phyloP scores from a whole-genome alignment of 2,113 vertebrate species.

The Sterrhoptilus dennistouni region DNA sequence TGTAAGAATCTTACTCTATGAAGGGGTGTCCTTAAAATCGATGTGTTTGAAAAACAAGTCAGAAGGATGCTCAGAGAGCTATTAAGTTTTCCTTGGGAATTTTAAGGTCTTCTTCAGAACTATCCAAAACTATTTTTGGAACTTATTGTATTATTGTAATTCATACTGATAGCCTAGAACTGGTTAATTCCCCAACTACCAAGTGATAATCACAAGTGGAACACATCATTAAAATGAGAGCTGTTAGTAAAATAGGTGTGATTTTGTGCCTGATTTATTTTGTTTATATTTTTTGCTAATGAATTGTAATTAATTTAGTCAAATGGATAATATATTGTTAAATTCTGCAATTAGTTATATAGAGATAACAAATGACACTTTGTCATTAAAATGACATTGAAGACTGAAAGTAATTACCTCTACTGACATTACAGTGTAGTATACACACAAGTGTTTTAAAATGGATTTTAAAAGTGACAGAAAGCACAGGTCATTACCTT shows the following conservation, averaged over 20 bases:
- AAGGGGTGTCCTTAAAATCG: background rate
- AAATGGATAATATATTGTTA: background rate
- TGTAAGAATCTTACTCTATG: background rate
- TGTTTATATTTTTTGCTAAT: constrained; percentile 18
- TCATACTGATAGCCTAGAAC: background rate
- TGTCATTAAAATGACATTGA: background rate
- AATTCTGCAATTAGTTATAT: background rate
- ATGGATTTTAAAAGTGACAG: background rate
- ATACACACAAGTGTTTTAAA: background rate
- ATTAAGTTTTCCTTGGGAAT: background rate
- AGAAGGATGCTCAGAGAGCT: background rate
- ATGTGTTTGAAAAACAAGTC: background rate
- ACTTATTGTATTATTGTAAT: too few species aligned
- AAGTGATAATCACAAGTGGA: background rate
- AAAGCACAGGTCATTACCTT: background rate
- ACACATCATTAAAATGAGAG: background rate
- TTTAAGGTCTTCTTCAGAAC: background rate
- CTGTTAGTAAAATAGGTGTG: background rate
- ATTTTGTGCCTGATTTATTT: background rate
- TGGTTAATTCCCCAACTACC: background rate
- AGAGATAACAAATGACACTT: background rate
- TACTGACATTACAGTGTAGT: background rate
- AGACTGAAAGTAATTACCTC: constrained; percentile 5
- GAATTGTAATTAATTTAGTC: background rate
- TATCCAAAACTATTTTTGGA: background rate